Conservation (phyloP, 2,113 vertebrate species). For the Stigmatopora nigra region DNA sequence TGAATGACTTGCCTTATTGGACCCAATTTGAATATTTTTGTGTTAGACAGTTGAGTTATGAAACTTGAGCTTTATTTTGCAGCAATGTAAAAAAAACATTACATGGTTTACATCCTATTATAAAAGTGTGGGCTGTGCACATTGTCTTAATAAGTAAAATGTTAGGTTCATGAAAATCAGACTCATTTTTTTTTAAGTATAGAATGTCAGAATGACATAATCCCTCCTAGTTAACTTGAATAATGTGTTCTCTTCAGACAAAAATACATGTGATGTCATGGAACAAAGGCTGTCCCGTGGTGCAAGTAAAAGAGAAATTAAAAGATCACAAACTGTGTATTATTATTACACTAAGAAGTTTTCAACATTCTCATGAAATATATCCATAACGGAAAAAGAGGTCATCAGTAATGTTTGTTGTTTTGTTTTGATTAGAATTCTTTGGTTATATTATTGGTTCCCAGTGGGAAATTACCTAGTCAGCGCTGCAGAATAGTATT, state of each 20-base stretch:
- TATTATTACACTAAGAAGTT: too few species aligned
- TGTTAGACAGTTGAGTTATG: background rate
- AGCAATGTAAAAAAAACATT: background rate
- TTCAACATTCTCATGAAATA: background rate
- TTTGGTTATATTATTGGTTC: background rate
- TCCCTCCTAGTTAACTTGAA: background rate
- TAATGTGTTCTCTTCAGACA: background rate
- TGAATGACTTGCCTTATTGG: background rate
- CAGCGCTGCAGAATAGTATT: background rate
- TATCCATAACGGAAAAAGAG: background rate
- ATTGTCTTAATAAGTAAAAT: background rate
- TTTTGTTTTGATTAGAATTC: background rate
- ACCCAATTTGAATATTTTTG: background rate
- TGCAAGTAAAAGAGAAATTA: background rate
- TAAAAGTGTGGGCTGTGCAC: background rate
- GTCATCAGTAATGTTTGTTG: background rate
- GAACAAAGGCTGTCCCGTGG: background rate
- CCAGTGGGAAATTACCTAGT: conserved; percentile 1
- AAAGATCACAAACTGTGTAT: background rate
- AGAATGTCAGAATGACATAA: background rate
- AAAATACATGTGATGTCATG: background rate
- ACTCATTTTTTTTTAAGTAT: background rate
- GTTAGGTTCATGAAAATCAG: background rate
- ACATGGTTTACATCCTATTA: background rate
- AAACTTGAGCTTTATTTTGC: background rate